Base-by-base conservation (phyloP, 2,888 invertebrate species). In the Rhingia campestris region DNA sequence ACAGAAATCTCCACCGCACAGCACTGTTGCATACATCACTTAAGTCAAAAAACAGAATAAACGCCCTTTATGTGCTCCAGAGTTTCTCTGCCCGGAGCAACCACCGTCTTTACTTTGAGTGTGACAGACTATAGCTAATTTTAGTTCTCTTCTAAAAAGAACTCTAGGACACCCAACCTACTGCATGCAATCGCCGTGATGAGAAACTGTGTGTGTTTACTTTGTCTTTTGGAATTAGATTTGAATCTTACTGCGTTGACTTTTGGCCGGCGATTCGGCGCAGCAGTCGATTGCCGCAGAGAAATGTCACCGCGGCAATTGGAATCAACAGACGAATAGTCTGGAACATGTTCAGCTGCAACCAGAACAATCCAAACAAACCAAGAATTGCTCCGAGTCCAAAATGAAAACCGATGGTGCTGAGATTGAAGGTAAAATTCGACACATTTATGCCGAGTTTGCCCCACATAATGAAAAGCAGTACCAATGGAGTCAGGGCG, bases 301-400 rank as follows among this genome's bases (percentile, higher is more conserved):
- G 94, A 94, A 99, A 99, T 73, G 99, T 98, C 86, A 98, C 93
- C 45, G 95, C 93, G 74, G 95, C 98, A 72, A 99, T 93, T 79
- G 96, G 95, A 86, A 96, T 92, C 88, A 99, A 93, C 92, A 97
- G 97, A 87, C 97, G 96, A 88, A 98, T 93, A 14, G 99, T 98
- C 87, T 96, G 95, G 93, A 99, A 99, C 99, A 99, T 99, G 89
- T 97, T 95, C 88, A 99, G 93, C 89, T 95, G 94, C 87, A 98
- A 92, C 98, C 99, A 99, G 93, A 99, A 98, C 88, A 96, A 92
- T 67, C 94, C 95, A 92, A 98, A 99, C 70, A 99, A 94, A 0
- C 93, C 93, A 89, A 99, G 95, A 74, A 98, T 97, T 94, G 97
- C 95, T 90, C 95, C 97, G 47, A 99, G 94, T 75, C 98, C 97